Evolutionary conservation across 2,797 vertebrate genomes (phyloP), one percentile per base, ranked within the genome.

Genomic region (Phylloscopus collybita): DNA sequence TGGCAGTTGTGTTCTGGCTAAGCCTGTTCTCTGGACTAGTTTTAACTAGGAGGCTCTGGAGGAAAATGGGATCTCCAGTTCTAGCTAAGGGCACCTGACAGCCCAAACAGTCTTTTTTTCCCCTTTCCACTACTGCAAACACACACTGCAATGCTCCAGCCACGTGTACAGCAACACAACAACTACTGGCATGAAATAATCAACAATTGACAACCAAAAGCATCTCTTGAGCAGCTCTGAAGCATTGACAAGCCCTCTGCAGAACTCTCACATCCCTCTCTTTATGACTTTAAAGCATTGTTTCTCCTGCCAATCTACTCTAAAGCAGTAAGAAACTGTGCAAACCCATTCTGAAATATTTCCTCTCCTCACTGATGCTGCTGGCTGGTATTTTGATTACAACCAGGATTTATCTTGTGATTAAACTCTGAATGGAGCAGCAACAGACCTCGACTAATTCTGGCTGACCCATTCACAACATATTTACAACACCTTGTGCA

Each of bases 401-500:
- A 47, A 27, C 10, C n/a, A 22, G 32, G 30, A 47, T 45, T 80
- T 29, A 53, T 9, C 38, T 88, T 40, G 64, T 5, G 27, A 47
- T 45, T 57, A 34, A 84, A 42, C 44, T 49, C 60, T 23, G 49
- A 61, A 10, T 1, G 3, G 42, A 54, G 27, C 2, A 30, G 11
- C 47, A 54, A 53, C 21, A 45, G 50, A 44, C 26, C 26, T 21
- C 3, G 3, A 8, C 13, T 38, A 13, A 30, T 30, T 72, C 38
- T 5, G 32, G 13, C 49, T n/a, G 61, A 42, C 12, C n/a, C 12
- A 34, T 42, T 29, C 53, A 36, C 15, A 30, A 56, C 16, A 2
- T 0, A 25, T 3, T 16, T 10, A 32, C 21, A 44, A 2, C 54
- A 13, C 9, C 10, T 6, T 1, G 9, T 8, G 23, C 62, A 67